Conservation (phyloP, 2,888 invertebrate genomes). For the Chrysodeixis includens region DNA sequence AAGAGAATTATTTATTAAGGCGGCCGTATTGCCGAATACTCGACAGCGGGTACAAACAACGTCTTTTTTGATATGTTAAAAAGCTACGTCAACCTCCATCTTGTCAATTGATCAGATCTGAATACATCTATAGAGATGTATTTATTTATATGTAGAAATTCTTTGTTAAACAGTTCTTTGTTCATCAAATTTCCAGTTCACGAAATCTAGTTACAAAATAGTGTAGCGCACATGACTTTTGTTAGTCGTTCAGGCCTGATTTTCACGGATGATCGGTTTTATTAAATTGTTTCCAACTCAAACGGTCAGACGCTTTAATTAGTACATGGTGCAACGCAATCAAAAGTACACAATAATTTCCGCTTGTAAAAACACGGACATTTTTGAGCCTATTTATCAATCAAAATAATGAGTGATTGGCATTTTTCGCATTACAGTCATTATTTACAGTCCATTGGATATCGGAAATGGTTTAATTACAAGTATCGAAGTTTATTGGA, state of each 20-base stretch:
- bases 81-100: too few species aligned
- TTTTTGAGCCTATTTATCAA: constrained; percentile 3
- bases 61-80: neutral
- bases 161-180: too few species aligned
- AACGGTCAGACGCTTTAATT: neutral
- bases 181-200: neutral
- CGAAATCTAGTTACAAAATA: neutral
- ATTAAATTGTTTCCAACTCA: neutral
- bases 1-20: neutral
- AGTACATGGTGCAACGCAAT: neutral
- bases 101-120: too few species aligned
- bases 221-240: neutral
- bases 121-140: too few species aligned
- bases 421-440: constrained; percentile 1
- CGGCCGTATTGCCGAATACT: neutral
- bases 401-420: neutral
- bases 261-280: constrained; percentile 1
- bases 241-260: neutral
- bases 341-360: neutral
- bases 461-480: neutral
- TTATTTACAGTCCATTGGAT: constrained; percentile 1
- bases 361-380: neutral
- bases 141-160: too few species aligned
- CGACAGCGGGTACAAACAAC: neutral
- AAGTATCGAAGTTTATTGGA: neutral